A percentile compares a stretch with the other conserved stretches of the same genome.
These are phyloP conservation scores for Rhadina sibilatrix DNA, from an alignment of 2,113 vertebrate species.

Conservation along the genomic window DNA sequence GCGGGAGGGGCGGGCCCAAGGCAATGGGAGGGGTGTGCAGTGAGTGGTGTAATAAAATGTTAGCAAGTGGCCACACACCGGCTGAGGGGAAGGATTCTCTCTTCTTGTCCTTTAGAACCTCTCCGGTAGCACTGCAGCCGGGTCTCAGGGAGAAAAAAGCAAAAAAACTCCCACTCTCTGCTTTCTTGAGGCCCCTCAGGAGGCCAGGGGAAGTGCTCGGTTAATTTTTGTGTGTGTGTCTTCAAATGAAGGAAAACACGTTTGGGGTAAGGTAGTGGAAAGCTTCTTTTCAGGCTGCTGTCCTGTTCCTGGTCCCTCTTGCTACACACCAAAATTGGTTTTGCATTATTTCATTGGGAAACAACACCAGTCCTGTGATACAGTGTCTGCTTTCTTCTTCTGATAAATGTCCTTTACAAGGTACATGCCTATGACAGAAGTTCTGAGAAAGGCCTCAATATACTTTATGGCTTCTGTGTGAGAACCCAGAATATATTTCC, in stretches of 20 bases:
- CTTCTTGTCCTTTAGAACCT: accelerated
- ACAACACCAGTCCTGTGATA: background rate
- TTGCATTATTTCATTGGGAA: background rate
- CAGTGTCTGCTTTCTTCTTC: background rate
- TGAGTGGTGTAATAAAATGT: background rate
- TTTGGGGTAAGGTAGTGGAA: background rate
- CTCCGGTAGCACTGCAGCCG: accelerated
- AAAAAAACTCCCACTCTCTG: accelerated
- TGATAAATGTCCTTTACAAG: background rate
- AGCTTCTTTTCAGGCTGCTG: background rate
- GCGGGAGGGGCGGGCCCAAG: background rate
- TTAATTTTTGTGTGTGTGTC: background rate
- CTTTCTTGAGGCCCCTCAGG: background rate
- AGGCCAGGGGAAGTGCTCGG: accelerated
- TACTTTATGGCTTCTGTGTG: background rate
- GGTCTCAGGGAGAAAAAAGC: accelerated
- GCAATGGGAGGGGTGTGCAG: background rate
- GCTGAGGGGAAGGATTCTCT: accelerated
- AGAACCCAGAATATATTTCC: conserved; percentile 13
- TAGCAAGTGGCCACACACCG: accelerated
- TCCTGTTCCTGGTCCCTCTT: background rate
- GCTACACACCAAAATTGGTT: background rate
- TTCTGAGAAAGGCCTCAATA: background rate
- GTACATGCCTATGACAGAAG: background rate
- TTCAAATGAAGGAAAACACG: accelerated